These are phyloP conservation scores for Dipodomys spectabilis DNA, from an alignment of 2,113 vertebrate species.

Conservation along the genomic window DNA sequence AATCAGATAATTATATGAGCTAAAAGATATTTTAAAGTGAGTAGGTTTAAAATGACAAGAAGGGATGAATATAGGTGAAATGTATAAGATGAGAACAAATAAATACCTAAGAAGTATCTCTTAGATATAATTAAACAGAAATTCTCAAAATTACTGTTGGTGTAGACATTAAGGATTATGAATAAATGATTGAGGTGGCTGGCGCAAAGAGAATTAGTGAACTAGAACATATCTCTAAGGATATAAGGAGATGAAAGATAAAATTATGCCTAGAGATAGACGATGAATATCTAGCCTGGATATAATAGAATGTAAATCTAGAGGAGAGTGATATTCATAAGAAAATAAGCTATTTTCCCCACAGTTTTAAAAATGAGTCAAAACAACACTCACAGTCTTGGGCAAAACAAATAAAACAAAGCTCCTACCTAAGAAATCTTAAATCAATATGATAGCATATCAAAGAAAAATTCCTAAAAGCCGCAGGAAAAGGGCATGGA, in stretches of 20 bases:
- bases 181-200: not conserved
- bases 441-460: not conserved
- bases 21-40: not conserved
- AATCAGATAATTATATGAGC: not conserved
- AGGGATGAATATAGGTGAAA: not conserved
- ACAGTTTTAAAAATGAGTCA: not conserved
- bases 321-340: not conserved
- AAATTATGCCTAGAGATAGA: not conserved
- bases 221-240: not conserved
- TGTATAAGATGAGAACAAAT: not conserved
- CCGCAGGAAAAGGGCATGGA: not conserved
- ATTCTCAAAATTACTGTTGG: not conserved
- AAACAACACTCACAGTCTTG: not conserved
- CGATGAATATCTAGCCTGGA: not conserved
- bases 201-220: not conserved
- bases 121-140: not conserved
- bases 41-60: not conserved
- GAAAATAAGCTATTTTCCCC: not conserved
- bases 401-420: not conserved
- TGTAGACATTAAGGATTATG: not conserved
- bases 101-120: not conserved
- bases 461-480: slow-evolving; percentile 10
- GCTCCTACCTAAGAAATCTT: not conserved
- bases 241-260: not conserved
- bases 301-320: not conserved